Evolutionary conservation across 2,113 vertebrate genomes (phyloP).

Genomic region (Chaenogobius annularis): DNA sequence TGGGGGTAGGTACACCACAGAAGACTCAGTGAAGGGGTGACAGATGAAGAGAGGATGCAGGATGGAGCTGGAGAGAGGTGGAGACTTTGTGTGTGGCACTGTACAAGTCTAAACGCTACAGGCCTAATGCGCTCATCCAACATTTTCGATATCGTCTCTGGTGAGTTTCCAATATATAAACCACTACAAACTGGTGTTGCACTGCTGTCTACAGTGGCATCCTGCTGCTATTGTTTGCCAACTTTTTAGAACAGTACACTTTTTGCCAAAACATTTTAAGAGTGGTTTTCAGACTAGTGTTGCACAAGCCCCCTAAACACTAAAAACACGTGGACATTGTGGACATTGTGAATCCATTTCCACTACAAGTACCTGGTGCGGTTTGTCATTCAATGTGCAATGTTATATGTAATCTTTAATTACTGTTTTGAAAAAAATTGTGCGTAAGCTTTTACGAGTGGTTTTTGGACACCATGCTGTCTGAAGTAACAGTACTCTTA

Average conservation of each 20-base stretch:
- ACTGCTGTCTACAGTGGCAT: constrained; percentile 9
- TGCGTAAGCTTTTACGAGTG: no score
- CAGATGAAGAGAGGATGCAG: constrained; percentile 7
- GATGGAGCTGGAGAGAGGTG: constrained; percentile 22
- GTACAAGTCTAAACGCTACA: constrained; percentile 19
- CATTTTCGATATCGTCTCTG: constrained; percentile 26
- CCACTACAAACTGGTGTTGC: constrained; percentile 24
- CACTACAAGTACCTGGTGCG: background rate
- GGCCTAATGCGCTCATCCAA: constrained; percentile 53
- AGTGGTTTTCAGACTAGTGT: background rate
- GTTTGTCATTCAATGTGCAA: background rate
- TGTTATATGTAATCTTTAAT: background rate
- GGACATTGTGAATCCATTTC: background rate
- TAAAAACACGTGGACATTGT: background rate
- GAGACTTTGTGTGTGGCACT: constrained; percentile 21
- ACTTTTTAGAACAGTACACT: constrained; percentile 36
- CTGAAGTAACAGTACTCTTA: no score
- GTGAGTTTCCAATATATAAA: constrained; percentile 31
- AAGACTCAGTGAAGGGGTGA: constrained; percentile 44
- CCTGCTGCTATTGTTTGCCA: constrained; percentile 32
- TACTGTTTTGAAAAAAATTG: no score
- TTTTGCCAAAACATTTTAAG: constrained; percentile 10
- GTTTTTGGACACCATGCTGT: no score
- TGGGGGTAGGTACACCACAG: constrained; percentile 55
- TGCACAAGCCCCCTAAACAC: background rate